A percentile compares a stretch with the other conserved stretches of the same genome.
These are phyloP conservation scores for Cerceris rybyensis DNA, from an alignment of 2,888 invertebrate genomes.

Conservation along the genomic window DNA sequence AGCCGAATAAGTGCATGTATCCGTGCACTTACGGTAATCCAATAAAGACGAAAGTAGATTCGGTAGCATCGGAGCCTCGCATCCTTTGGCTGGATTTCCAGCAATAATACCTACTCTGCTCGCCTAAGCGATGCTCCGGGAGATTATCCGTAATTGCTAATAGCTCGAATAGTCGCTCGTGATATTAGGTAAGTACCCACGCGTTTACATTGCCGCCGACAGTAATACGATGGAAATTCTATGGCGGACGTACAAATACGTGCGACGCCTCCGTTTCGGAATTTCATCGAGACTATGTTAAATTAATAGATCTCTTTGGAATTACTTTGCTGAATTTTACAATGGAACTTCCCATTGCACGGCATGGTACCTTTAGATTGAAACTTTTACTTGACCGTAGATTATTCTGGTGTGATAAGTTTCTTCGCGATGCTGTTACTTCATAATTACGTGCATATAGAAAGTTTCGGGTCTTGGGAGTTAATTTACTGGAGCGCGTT, in stretches of 20 bases:
- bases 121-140: conserved; percentile 67
- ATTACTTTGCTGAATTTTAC: neutral
- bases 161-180: conserved; percentile 66
- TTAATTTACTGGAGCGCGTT: no score
- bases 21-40: conserved; percentile 46
- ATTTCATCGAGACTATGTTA: conserved; percentile 11
- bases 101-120: conserved; percentile 63
- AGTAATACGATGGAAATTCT: conserved; percentile 66
- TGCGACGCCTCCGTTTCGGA: conserved; percentile 23
- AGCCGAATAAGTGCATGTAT: conserved; percentile 26
- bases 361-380: neutral
- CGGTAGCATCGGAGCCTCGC: conserved; percentile 14
- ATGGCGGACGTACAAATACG: conserved; percentile 59
- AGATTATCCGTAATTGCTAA: conserved; percentile 75
- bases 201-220: conserved; percentile 54
- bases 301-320: conserved; percentile 21
- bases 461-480: no score
- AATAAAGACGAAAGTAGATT: conserved; percentile 37
- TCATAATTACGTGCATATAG: no score
- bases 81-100: conserved; percentile 57
- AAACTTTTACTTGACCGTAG: neutral
- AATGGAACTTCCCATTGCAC: neutral
- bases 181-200: conserved; percentile 51
- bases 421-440: neutral
- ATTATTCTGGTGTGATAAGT: neutral